Evolutionary conservation across 2,797 vertebrate species (phyloP), one percentile per base, ranked within the genome.

Genomic region (Hafferia zeledoni): DNA sequence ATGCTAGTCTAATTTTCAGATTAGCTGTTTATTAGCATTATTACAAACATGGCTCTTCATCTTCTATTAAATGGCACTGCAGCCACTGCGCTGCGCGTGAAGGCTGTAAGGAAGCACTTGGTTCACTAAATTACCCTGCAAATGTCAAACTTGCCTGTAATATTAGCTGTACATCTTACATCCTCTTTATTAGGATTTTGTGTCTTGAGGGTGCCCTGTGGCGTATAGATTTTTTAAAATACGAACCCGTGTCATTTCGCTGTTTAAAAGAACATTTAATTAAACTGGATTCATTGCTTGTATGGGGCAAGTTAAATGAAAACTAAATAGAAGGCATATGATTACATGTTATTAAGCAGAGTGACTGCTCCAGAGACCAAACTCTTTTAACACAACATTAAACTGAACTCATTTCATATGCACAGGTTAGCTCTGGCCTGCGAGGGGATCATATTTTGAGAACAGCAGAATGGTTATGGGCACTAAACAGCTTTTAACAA

Each of bases 331-430:
- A 94, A 97, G 96, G 97, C 97, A 96, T 97, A 97, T 98, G 97
- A 98, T 98, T 97, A 96, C 97, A 97, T 97, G 98, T 98, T 99
- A 98, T 98, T 98, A 98, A 98, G 97, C 97, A 96, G 93, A 97
- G 95, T 93, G 90, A 94, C 96, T 88, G 95, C 98, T 99, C 97
- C 82, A 85, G 98, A 98, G 98, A 99, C 94, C 95, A 94, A 84
- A 89, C 94, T 97, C 98, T 98, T 98, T 98, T 98, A 99, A 98
- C 98, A 98, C 97, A 97, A 98, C 98, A 98, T 98, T 98, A 97
- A 98, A 96, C 98, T 96, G 93, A 97, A 96, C 97, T 98, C 90
- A 98, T 99, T 99, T 98, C 95, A 97, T 97, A 98, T 98, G 97
- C 99, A 98, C 98, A 98, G 98, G 99, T 98, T 98, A 98, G 95